These are phyloP conservation scores for Ridgeia piscesae DNA, from an alignment of 1,140 invertebrate genomes.

Conservation along the genomic window DNA sequence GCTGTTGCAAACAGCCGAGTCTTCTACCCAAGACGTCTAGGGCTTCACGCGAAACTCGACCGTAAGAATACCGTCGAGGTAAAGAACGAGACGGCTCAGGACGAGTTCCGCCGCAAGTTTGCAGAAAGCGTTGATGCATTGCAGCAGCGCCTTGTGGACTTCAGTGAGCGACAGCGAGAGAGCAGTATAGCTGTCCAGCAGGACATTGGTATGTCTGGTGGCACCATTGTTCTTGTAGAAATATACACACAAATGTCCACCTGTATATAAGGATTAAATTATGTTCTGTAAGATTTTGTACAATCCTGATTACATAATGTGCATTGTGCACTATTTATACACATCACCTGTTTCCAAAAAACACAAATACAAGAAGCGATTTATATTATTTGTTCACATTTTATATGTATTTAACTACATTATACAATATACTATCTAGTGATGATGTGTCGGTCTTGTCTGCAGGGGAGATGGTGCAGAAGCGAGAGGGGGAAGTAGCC, in stretches of 20 bases:
- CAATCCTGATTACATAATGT: too few species aligned
- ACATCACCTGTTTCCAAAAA: too few species aligned
- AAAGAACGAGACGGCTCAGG: conserved; percentile 43
- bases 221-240: neutral
- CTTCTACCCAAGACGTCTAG: conserved; percentile 66
- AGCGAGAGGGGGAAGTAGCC: neutral
- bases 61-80: conserved; percentile 63
- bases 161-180: conserved; percentile 7
- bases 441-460: neutral
- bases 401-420: too few species aligned
- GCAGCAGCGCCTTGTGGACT: neutral
- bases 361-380: too few species aligned
- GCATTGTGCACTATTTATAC: too few species aligned
- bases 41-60: conserved; percentile 69
- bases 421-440: neutral
- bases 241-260: too few species aligned
- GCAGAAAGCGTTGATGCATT: conserved; percentile 16
- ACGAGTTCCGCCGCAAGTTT: conserved; percentile 37
- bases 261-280: too few species aligned
- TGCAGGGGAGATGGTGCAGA: neutral
- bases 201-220: neutral
- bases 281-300: too few species aligned
- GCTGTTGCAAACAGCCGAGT: conserved; percentile 69
- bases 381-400: too few species aligned
- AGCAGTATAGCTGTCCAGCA: neutral